Base-by-base conservation (phyloP, 2,797 vertebrate genomes). In the Sebastes vulpes region DNA sequence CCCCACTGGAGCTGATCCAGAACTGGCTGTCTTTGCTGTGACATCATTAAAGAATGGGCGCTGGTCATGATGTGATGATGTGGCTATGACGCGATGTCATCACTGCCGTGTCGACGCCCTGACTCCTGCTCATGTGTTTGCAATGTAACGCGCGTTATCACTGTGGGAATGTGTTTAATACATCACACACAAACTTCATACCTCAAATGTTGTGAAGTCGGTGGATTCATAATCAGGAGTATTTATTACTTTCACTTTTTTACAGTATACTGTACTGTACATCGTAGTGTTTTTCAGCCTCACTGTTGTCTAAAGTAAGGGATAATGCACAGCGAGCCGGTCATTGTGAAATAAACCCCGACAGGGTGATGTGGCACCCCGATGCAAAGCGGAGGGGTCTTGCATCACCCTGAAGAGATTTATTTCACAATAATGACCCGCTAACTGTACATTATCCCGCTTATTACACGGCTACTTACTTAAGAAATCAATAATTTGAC, bases 61-160 rank as follows among this genome's bases (percentile, higher is more conserved):
- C 65, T 72, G 88, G 88, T 83, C 81, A 77, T 54, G 26, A 85
- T 81, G 84, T 38, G 74, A 90, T 91, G 82, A 82, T 83, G 82
- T 77, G 73, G 71, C 16, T 65, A 81, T 76, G 70, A 53, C 50
- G 69, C 59, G 65, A 84, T 72, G 73, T 91, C 85, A 91, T 58
- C 57, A 11, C 2, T 1, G 65, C 26, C 21, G 16, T 25, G 84
- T 73, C 85, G 64, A 89, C 91, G 69, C 86, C 74, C 77, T 31
- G 84, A 35, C 76, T 80, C 79, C 78, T 18, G 58, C 79, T 90
- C 89, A 93, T 84, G 70, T 91, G 92, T 84, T 84, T 81, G 50
- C 84, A 75, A 88, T 32, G 46, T 35, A 35, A 31, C 66, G 71
- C 66, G 31, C 2, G 3, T 42, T 35, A 66, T 88, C 70, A 38